These are phyloP conservation scores for Gryon sp. DNA, from an alignment of 1,140 invertebrate species.

Conservation along the genomic window DNA sequence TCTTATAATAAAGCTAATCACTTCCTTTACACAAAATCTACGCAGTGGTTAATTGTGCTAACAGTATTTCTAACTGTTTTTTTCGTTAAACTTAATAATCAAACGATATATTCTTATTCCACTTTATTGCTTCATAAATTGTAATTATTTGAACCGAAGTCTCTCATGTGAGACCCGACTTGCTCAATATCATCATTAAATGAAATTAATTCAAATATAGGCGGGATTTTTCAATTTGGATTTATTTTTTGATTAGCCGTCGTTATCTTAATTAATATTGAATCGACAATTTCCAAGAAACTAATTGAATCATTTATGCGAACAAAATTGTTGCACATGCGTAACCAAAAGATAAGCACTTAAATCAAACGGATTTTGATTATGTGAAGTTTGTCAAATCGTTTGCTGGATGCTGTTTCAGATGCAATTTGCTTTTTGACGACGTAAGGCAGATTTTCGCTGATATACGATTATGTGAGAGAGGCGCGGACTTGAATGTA, in stretches of 20 bases:
- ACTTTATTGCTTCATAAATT: conserved; percentile 44
- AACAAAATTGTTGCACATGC: no score
- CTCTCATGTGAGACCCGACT: conserved; percentile 9
- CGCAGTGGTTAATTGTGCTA: conserved; percentile 28
- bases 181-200: conserved; percentile 1
- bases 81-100: conserved; percentile 37
- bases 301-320: no score
- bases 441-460: conserved; percentile 17
- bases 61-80: conserved; percentile 40
- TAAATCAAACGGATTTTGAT: background rate
- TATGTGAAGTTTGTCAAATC: background rate
- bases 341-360: background rate
- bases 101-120: conserved; percentile 10
- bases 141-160: conserved; percentile 2
- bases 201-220: no score
- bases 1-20: conserved; percentile 27
- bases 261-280: no score
- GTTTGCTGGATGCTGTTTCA: background rate
- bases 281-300: no score
- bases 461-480: conserved; percentile 40
- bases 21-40: conserved; percentile 12
- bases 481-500: conserved; percentile 52
- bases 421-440: no score
- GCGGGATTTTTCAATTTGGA: no score
- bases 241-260: no score